These are phyloP conservation scores for Halichoeres trimaculatus DNA, from an alignment of 2,113 vertebrate species.

Conservation along the genomic window DNA sequence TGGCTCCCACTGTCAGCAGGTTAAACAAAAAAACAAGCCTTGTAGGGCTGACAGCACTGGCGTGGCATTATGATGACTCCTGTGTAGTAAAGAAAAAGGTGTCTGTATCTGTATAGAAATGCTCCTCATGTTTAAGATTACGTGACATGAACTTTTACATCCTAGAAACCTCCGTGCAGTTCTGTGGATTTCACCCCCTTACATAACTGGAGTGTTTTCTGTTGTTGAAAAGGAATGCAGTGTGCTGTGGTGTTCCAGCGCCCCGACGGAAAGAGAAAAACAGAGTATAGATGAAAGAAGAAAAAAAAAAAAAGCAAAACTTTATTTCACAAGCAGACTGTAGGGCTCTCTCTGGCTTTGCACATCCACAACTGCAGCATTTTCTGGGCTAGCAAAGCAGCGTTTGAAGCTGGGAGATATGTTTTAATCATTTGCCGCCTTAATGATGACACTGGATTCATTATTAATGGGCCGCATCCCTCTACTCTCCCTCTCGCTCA, in stretches of 20 bases:
- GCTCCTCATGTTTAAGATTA: not conserved
- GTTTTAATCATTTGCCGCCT: constrained; percentile 90
- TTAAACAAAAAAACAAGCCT: constrained; percentile 53
- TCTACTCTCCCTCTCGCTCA: constrained; percentile 75
- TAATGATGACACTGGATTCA: constrained; percentile 92
- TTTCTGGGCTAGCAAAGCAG: constrained; percentile 70
- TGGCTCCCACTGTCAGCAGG: constrained; percentile 42
- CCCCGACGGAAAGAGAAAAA: constrained; percentile 1
- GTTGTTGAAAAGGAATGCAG: constrained; percentile 31
- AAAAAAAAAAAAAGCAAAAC: constrained; percentile 52
- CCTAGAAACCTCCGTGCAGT: not conserved
- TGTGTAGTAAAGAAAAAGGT: not conserved
- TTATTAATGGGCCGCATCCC: constrained; percentile 88
- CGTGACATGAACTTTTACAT: constrained; percentile 25
- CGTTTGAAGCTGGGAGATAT: constrained; percentile 88
- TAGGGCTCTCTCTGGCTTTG: constrained; percentile 53
- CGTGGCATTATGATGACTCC: constrained; percentile 27
- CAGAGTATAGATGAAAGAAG: constrained; percentile 59
- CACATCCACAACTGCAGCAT: constrained; percentile 67
- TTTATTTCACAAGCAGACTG: constrained; percentile 71
- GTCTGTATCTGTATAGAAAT: not conserved
- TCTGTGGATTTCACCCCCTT: constrained; percentile 23
- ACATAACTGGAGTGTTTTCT: constrained; percentile 17
- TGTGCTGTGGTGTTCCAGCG: constrained; percentile 59
- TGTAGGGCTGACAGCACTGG: not conserved